phyloP scores from a whole-genome alignment of 2,888 invertebrate genomes.

The Oligia strigilis region DNA sequence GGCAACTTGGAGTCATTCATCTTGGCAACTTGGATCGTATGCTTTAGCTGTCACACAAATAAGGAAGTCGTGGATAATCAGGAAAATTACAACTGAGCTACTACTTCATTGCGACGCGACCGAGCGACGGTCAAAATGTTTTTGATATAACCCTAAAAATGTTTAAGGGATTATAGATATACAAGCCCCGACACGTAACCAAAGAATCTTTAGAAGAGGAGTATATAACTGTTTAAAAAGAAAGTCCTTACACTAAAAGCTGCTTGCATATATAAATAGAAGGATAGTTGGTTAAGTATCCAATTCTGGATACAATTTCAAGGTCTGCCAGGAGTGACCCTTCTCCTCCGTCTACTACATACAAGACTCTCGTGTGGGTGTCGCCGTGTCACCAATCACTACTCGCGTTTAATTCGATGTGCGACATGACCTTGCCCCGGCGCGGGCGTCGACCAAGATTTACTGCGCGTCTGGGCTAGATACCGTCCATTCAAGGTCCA shows the following conservation, averaged over 20 bases:
- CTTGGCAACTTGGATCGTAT: not conserved
- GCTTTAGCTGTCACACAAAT: conserved; percentile 4
- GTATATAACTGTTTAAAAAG: not conserved
- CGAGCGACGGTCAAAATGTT: not conserved
- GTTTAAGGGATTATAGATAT: not conserved
- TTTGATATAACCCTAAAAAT: not conserved
- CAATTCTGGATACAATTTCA: not conserved
- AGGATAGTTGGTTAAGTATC: not conserved
- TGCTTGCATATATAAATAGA: not conserved
- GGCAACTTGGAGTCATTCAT: not conserved
- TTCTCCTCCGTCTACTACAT: conserved; percentile 24
- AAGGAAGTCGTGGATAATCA: not conserved
- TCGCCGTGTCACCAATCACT: conserved; percentile 60
- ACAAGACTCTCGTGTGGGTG: conserved; percentile 45
- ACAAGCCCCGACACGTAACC: too few species aligned
- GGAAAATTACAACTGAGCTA: not conserved
- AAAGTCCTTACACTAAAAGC: not conserved
- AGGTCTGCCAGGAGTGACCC: conserved; percentile 20
- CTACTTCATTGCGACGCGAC: not conserved
- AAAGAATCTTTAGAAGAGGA: not conserved
- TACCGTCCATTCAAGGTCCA: conserved; percentile 52
- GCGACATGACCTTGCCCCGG: conserved; percentile 61
- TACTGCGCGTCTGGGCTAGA: conserved; percentile 56
- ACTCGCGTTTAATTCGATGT: conserved; percentile 62
- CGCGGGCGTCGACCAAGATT: conserved; percentile 52